Conservation (phyloP, 2,113 vertebrate genomes). For the Clinocottus analis region DNA sequence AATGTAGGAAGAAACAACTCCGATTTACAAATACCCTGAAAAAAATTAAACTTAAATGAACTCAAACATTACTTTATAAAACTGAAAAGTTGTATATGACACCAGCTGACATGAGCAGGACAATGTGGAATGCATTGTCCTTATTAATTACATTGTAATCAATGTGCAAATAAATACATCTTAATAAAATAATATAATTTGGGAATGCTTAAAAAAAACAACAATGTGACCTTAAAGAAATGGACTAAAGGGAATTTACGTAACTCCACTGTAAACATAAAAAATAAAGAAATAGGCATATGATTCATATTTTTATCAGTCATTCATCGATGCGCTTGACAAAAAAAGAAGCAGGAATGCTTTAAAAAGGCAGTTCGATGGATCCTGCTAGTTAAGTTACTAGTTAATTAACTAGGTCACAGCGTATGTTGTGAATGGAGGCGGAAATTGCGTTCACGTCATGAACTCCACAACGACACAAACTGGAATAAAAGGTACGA, state of each 20-base stretch:
- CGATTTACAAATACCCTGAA: neutral
- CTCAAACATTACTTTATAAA: neutral
- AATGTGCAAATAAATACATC: neutral
- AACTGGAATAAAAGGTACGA: fast-evolving
- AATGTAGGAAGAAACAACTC: neutral
- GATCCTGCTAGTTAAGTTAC: neutral
- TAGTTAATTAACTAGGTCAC: slow-evolving; percentile 75
- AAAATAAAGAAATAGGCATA: neutral
- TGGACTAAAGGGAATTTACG: neutral
- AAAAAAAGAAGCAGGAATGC: neutral
- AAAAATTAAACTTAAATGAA: neutral
- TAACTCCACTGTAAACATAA: neutral
- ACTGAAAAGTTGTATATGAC: too few relatives aligned
- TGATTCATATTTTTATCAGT: neutral
- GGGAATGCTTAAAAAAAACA: neutral
- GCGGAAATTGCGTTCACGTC: neutral
- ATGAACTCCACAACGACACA: neutral
- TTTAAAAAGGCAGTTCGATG: neutral
- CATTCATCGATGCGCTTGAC: neutral
- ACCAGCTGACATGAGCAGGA: neutral
- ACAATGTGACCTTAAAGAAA: neutral
- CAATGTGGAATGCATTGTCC: neutral
- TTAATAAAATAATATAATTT: neutral
- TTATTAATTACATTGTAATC: neutral
- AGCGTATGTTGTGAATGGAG: slow-evolving; percentile 4